A percentile compares a stretch with the other conserved stretches of the same genome.
These are phyloP conservation scores for Ceryle rudis DNA, from an alignment of 2,797 vertebrate species.

Conservation along the genomic window DNA sequence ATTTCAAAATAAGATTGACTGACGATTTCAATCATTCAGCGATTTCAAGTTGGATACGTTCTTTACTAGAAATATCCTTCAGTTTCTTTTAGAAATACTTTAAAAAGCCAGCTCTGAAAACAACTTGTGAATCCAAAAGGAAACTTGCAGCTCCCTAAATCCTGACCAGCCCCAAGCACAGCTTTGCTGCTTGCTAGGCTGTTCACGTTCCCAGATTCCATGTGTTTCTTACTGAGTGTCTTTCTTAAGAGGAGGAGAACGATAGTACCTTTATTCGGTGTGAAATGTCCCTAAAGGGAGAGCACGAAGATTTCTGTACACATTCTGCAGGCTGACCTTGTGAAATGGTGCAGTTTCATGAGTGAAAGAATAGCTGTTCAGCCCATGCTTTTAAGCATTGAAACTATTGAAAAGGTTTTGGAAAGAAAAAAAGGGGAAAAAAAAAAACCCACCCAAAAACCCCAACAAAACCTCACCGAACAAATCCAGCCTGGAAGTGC, in stretches of 20 bases:
- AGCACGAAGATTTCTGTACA: background rate
- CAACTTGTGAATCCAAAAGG: background rate
- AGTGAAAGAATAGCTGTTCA: background rate
- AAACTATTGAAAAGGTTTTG: background rate
- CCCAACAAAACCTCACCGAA: background rate
- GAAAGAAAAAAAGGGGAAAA: background rate
- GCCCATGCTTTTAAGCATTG: background rate
- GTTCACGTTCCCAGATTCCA: background rate
- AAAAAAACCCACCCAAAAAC: too few relatives aligned
- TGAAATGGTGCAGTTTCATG: background rate
- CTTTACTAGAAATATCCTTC: background rate
- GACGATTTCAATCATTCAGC: background rate
- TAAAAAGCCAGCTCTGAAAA: background rate
- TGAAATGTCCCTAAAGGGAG: background rate
- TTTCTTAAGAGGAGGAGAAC: background rate
- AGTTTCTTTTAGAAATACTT: background rate
- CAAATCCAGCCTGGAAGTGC: background rate
- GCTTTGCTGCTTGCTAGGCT: background rate
- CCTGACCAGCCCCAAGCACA: background rate
- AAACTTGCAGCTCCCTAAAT: background rate
- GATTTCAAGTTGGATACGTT: background rate
- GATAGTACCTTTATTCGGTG: background rate
- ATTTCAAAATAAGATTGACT: background rate
- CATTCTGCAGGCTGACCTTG: background rate
- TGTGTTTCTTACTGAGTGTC: background rate